phyloP scores from a whole-genome alignment of 2,888 invertebrate genomes.

The Ophioninae sp. region DNA sequence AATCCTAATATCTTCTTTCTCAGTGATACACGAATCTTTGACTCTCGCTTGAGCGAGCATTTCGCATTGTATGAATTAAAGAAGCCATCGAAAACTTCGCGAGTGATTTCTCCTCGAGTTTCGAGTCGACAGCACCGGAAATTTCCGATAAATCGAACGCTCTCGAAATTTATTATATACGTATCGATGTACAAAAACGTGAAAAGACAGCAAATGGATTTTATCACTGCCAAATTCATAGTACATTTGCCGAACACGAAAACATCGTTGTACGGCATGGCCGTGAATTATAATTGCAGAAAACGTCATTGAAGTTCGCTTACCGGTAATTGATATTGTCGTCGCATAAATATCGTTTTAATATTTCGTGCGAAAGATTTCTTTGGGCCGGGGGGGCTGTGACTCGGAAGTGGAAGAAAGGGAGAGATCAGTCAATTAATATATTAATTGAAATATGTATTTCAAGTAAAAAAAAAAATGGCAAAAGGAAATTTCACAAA shows the following conservation, averaged over 20 bases:
- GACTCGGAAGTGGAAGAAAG: background rate
- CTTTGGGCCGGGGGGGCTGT: background rate
- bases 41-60: constrained; percentile 30
- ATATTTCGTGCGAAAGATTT: background rate
- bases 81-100: background rate
- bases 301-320: background rate
- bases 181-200: background rate
- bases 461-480: background rate
- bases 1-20: constrained; percentile 3
- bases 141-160: constrained; percentile 30
- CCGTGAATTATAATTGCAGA: background rate
- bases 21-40: constrained; percentile 29
- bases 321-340: constrained; percentile 4
- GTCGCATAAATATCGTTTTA: background rate
- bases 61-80: constrained; percentile 17
- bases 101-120: constrained; percentile 23
- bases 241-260: background rate
- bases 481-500: background rate
- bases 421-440: background rate
- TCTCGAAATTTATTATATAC: constrained; percentile 7
- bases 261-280: background rate
- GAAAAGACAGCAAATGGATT: background rate
- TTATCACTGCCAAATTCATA: background rate
- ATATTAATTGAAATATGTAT: background rate
- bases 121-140: background rate